Base-by-base conservation (phyloP, 2,797 vertebrate genomes). In the Simalia tracyae region DNA sequence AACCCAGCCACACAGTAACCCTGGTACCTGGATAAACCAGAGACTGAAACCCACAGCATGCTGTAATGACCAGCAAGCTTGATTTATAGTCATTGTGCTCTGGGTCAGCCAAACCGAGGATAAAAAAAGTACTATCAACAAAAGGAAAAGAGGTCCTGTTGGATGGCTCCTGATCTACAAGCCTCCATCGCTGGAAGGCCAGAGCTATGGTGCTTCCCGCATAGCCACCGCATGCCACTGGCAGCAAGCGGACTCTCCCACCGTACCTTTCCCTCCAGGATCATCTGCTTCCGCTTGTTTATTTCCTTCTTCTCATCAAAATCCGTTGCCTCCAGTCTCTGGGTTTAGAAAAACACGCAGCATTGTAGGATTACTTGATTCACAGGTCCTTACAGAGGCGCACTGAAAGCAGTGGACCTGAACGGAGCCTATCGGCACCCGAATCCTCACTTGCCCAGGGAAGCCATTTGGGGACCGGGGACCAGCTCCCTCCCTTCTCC, bases 281-380 rank as follows among this genome's bases (percentile, higher is more conserved):
- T 99, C 97, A 99, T 95, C 95, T 99, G 98, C 86, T 99, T 99
- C 96, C 98, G 97, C 95, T 99, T 99, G 94, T 99, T 98, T 89
- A 98, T 99, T 94, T 99, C 98, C 76, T 99, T 99, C 96, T 99
- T 99, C 97, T 99, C 99, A 9, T 99, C 98, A 84, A 99, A 99
- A 94, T 99, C 98, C 0, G 97, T 98, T 0, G 98, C 98, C 95
- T 99, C 99, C 2, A 99, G 98, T 96, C 97, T 99, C 99, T 99
- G 94, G 5, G 8, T 64, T 28, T 26, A 14, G 86, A 42, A 31
- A 76, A 4, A 5, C 5, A 12, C 0, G 10, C 14, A 28, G 19
- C 15, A 28, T 3, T 1, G n/a, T 36, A 12, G 56, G 11, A 59
- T 88, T 9, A 7, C 5, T 57, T 89, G 28, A 31, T 24, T 72